Evolutionary conservation across 2,888 invertebrate genomes (phyloP), one percentile per base, ranked within the genome.

Genomic region (Agrilus mali): DNA sequence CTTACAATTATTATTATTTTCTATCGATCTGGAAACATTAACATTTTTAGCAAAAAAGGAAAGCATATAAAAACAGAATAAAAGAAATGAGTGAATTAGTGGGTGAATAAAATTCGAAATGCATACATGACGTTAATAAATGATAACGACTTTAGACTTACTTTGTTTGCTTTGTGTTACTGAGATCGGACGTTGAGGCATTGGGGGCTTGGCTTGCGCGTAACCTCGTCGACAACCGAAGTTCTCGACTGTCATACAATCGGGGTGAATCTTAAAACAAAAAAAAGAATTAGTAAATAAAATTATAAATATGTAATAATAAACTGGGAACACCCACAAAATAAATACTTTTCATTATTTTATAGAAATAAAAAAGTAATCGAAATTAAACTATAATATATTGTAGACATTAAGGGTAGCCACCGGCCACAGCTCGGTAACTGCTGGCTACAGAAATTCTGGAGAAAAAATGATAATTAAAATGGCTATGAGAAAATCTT

Each of bases 161-260:
- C 69, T 69, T 69, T 53, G 68, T 65, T 55, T 68, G 68, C 55
- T 68, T 68, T n/a, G 66, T 60, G 47, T 65, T 66, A 50, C 65
- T 66, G 44, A 68, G 54, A 51, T 69, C 68, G n/a, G 67, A 66
- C 16, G 67, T 66, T 41, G 67, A 67, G 33, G 66, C 63, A 44
- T 67, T 67, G 4, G 65, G 66, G 38, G 60, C 62, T 46, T 64
- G 65, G 3, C 58, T 57, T n/a, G 61, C 61, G 36, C 66, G 53
- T 44, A 68, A 54, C 52, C 68, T 53, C 62, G 67, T 65, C 16
- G 68, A 67, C 17, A 67, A 60, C 49, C 66, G 53, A 42, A 66
- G 54, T 48, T 66, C 66, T 44, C 63, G 63, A 47, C 59, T 64
- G 43, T 65, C 65, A 42, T 57, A 65, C 49, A 66, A 55, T 50